phyloP scores from a whole-genome alignment of 1,140 invertebrate species.

The Neotoxoptera formosana region DNA sequence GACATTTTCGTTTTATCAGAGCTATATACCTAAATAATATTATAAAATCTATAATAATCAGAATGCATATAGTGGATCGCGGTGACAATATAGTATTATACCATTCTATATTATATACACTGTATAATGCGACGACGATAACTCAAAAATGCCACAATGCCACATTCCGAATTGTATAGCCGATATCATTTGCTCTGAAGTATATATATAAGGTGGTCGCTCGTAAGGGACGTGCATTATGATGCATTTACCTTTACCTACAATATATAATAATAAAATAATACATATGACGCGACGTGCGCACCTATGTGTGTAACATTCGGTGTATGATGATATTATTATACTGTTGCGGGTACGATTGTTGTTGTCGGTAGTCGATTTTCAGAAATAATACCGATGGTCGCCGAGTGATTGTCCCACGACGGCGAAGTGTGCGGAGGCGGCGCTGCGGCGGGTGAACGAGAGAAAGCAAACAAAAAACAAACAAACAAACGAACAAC shows the following conservation, averaged over 20 bases:
- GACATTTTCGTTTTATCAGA: not conserved
- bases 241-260: not conserved
- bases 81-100: not conserved
- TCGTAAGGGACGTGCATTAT: not conserved
- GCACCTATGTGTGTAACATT: not conserved
- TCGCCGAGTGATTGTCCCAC: not conserved
- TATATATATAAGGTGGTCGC: too few relatives aligned
- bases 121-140: not conserved
- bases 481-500: not conserved
- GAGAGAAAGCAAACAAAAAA: not conserved
- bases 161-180: not conserved
- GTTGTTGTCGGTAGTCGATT: conserved; percentile 12
- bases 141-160: not conserved
- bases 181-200: not conserved
- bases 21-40: not conserved
- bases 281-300: not conserved
- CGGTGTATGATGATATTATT: not conserved
- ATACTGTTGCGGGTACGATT: not conserved
- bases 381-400: not conserved
- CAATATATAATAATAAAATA: not conserved
- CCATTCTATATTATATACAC: not conserved
- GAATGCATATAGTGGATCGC: not conserved
- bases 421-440: not conserved
- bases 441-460: not conserved
- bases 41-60: not conserved